These are phyloP conservation scores for Chlorodrepanis virens DNA, from an alignment of 2,113 vertebrate genomes.

Conservation along the genomic window DNA sequence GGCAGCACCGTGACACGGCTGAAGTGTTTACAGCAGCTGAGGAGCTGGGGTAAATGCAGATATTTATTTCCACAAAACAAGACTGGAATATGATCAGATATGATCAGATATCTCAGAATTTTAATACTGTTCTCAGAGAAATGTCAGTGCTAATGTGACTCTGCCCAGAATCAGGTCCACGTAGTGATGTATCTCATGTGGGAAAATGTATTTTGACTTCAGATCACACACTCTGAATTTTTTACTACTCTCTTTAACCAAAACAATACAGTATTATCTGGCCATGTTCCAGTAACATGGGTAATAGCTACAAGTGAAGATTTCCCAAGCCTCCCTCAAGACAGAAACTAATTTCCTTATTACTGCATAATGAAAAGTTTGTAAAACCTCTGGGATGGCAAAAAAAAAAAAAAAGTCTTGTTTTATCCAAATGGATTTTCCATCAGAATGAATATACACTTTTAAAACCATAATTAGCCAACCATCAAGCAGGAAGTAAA, in stretches of 20 bases:
- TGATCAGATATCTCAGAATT: background rate
- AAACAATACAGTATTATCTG: background rate
- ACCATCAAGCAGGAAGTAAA: background rate
- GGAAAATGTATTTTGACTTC: background rate
- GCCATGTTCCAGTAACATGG: background rate
- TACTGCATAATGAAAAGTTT: background rate
- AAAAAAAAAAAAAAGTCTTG: background rate
- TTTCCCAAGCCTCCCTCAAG: background rate
- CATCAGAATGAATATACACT: background rate
- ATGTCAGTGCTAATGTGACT: background rate
- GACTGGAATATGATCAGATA: background rate
- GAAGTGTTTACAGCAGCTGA: background rate
- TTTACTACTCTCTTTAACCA: background rate
- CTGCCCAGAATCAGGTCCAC: background rate
- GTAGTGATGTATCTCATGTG: background rate
- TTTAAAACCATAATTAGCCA: conserved; percentile 26
- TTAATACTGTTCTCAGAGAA: background rate
- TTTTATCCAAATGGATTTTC: background rate
- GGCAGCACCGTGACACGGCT: background rate
- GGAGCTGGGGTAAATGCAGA: background rate
- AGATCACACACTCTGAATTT: background rate
- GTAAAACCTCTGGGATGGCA: background rate
- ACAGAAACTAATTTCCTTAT: background rate
- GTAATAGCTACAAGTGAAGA: background rate
- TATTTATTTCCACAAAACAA: background rate